Evolutionary conservation across 2,797 vertebrate species (phyloP).

Genomic region (Oophaga sylvatica): DNA sequence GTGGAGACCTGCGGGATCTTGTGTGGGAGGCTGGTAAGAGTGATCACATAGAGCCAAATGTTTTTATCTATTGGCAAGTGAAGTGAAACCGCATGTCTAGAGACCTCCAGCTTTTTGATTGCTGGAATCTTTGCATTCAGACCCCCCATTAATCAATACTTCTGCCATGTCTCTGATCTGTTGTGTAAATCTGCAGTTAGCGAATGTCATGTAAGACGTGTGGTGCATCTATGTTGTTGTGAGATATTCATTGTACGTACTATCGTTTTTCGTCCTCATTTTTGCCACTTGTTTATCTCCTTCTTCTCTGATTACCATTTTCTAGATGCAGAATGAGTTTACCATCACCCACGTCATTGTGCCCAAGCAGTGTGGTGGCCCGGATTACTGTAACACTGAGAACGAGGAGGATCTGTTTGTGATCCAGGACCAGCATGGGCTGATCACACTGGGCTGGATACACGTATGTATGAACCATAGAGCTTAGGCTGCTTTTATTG

Average conservation of each 20-base stretch:
- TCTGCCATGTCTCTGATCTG: no score
- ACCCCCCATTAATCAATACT: no score
- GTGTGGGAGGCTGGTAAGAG: conserved; percentile 90
- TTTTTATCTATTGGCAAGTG: no score
- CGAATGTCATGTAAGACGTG: no score
- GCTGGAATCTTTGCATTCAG: no score
- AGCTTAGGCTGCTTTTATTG: not conserved
- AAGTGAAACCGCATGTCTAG: no score
- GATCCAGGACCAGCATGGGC: conserved; percentile 91
- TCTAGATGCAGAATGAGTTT: conserved; percentile 90
- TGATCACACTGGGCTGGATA: conserved; percentile 96
- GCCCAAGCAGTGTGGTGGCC: conserved; percentile 91
- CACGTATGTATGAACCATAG: conserved; percentile 79
- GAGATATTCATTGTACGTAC: no score
- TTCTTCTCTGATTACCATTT: not conserved
- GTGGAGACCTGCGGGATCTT: conserved; percentile 97
- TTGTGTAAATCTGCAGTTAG: no score
- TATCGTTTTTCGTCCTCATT: not conserved
- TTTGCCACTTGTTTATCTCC: not conserved
- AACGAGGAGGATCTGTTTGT: conserved; percentile 94
- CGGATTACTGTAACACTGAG: conserved; percentile 94
- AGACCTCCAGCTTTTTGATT: no score
- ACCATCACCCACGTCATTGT: conserved; percentile 92
- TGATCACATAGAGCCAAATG: not conserved
- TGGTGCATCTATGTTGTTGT: no score